phyloP scores from a whole-genome alignment of 1,140 invertebrate species.

The Drosophila sp. region DNA sequence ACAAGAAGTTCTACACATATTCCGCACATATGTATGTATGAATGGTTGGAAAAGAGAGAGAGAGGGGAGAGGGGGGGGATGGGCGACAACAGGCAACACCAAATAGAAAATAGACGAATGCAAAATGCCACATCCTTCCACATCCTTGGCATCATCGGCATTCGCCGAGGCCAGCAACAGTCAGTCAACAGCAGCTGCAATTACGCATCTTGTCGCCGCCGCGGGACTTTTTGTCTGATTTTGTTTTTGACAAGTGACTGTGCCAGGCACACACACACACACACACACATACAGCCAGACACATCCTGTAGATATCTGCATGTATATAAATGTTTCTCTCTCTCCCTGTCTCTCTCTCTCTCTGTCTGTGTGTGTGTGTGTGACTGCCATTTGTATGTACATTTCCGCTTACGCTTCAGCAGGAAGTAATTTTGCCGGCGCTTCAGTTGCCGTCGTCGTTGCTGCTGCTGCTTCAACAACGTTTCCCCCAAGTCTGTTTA shows the following conservation, averaged over 20 bases:
- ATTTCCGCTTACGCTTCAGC: constrained; percentile 77
- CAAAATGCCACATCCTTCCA: constrained; percentile 38
- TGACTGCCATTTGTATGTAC: constrained; percentile 73
- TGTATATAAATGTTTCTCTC: constrained; percentile 9
- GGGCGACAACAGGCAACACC: constrained; percentile 28
- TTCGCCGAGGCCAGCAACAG: constrained; percentile 43
- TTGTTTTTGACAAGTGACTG: constrained; percentile 77
- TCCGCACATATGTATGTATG: background rate
- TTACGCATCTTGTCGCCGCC: constrained; percentile 77
- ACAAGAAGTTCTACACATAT: constrained; percentile 6
- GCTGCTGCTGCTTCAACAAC: constrained; percentile 22
- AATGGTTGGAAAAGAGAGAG: background rate
- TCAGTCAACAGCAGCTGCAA: constrained; percentile 61
- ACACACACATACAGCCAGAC: constrained; percentile 31
- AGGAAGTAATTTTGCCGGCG: constrained; percentile 76
- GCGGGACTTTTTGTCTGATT: constrained; percentile 75
- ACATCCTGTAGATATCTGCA: constrained; percentile 46
- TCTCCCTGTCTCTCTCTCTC: constrained; percentile 7
- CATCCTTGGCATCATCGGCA: constrained; percentile 49
- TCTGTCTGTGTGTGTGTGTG: constrained; percentile 51
- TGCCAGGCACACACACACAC: constrained; percentile 26
- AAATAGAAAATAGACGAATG: constrained; percentile 8
- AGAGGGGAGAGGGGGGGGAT: background rate
- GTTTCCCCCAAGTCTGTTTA: constrained; percentile 64
- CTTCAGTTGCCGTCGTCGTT: constrained; percentile 28